phyloP scores from a whole-genome alignment of 2,888 invertebrate genomes.

The Nymphalis c-album region DNA sequence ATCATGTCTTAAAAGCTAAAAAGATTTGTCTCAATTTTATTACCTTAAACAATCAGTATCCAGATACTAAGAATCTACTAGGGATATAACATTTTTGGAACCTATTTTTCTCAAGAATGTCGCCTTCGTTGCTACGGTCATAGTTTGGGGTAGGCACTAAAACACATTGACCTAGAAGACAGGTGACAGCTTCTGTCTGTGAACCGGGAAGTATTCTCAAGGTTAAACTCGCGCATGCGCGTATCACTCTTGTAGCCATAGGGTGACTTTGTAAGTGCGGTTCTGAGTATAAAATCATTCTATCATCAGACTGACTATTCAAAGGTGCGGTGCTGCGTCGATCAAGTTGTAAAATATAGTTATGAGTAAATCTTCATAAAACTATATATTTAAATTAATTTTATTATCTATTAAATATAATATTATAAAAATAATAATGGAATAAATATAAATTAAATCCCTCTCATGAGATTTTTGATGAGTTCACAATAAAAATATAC shows the following conservation, averaged over 20 bases:
- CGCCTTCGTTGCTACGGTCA: not conserved
- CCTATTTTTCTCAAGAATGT: not conserved
- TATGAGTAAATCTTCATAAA: not conserved
- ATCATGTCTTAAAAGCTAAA: too few species aligned
- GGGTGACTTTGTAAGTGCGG: conserved; percentile 52
- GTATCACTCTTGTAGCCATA: conserved; percentile 29
- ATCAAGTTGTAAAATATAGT: not conserved
- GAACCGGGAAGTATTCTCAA: conserved; percentile 76
- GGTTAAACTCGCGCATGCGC: conserved; percentile 70
- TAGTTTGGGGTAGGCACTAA: conserved; percentile 31
- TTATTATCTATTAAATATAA: too few species aligned
- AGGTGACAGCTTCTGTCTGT: conserved; percentile 66
- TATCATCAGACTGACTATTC: not conserved
- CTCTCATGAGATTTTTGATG: too few species aligned
- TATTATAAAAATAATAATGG: too few species aligned
- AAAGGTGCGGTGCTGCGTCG: not conserved
- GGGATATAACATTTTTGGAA: too few species aligned
- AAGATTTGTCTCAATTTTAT: too few species aligned
- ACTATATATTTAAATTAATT: too few species aligned
- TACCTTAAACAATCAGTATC: too few species aligned
- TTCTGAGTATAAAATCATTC: not conserved
- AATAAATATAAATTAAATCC: too few species aligned
- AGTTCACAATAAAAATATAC: not conserved
- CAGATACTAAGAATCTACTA: too few species aligned
- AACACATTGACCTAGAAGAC: conserved; percentile 70